Evolutionary conservation across 2,797 vertebrate species (phyloP), one percentile per base, ranked within the genome.

Genomic region (Neosilurus mollespiculum): DNA sequence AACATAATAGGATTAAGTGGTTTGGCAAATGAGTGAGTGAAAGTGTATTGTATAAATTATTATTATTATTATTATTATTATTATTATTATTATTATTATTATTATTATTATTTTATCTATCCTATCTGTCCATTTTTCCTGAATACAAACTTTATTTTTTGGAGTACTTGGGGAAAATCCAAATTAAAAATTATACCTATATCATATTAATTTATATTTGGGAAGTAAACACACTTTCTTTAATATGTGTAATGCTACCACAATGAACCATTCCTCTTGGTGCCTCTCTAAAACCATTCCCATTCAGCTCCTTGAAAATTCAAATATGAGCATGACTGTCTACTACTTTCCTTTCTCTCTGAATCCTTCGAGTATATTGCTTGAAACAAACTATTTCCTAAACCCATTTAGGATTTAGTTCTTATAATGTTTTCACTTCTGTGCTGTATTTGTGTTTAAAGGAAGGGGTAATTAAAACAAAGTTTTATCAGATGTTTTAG

Each of bases 341-440:
- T 61, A 66, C n/a, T 61, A n/a, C 18, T 75, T 30, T 58, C 69
- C 51, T 54, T 53, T 75, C 59, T 66, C 24, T 51, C 78, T 54
- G 24, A 71, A 84, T 80, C 11, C 24, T 58, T 51, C 26, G 51
- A 84, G 37, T 30, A 34, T 16, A 30, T 84, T 54, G 3, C 37
- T 75, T 51, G 49, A 67, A 84, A 76, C 54, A 76, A 84, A 53
- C 71, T 24, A 81, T 81, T 84, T 81, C 62, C 71, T 77, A 69
- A 81, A 62, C 53, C 30, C n/a, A 81, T 67, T 84, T 75, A 43
- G 70, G 26, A 20, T 71, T 85, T 53, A 26, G 18, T 18, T 75
- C 61, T 16, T 64, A 62, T 59, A 18, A 66, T 64, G 80, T 65
- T n/a, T 20, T 51, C n/a, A 64, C 59, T 9, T 56, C 15, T 43